Evolutionary conservation across 2,888 invertebrate species (phyloP).

Genomic region (Hermaeophaga mercurialis): DNA sequence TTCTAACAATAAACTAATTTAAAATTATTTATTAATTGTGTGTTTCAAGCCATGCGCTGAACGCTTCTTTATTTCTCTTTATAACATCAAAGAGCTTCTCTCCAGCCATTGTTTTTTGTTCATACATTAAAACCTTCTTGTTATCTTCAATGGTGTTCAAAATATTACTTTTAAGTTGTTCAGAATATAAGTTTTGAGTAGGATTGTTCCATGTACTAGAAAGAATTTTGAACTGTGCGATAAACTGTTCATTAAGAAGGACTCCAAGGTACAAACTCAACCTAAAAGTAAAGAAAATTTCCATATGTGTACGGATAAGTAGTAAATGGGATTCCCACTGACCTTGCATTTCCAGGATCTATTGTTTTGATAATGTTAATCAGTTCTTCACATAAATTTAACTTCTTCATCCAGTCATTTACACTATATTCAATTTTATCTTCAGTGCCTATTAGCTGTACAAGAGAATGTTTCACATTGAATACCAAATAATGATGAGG

Average conservation of each 20-base stretch:
- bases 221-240: slow-evolving; percentile 48
- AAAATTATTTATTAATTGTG: slow-evolving; percentile 35
- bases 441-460: slow-evolving; percentile 79
- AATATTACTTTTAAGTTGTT: slow-evolving; percentile 50
- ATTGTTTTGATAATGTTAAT: slow-evolving; percentile 66
- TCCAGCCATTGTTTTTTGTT: slow-evolving; percentile 62
- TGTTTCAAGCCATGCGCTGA: slow-evolving; percentile 59
- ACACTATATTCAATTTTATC: slow-evolving; percentile 63
- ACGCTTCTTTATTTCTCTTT: slow-evolving; percentile 57
- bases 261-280: slow-evolving; percentile 79
- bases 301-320: too few species aligned
- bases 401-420: slow-evolving; percentile 68
- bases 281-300: slow-evolving; percentile 42
- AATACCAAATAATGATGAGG: slow-evolving; percentile 85
- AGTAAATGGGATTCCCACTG: slow-evolving; percentile 6
- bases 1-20: background rate
- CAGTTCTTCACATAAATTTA: slow-evolving; percentile 70
- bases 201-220: slow-evolving; percentile 55
- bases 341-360: slow-evolving; percentile 75
- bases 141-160: slow-evolving; percentile 60
- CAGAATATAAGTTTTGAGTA: slow-evolving; percentile 48
- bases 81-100: slow-evolving; percentile 61
- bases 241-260: slow-evolving; percentile 62
- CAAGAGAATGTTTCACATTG: slow-evolving; percentile 78
- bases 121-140: slow-evolving; percentile 59